Percentiles rank a stretch among this genome's conserved stretches.
Conservation (phyloP, 2,797 vertebrate genomes). For the Octomys mimax region DNA sequence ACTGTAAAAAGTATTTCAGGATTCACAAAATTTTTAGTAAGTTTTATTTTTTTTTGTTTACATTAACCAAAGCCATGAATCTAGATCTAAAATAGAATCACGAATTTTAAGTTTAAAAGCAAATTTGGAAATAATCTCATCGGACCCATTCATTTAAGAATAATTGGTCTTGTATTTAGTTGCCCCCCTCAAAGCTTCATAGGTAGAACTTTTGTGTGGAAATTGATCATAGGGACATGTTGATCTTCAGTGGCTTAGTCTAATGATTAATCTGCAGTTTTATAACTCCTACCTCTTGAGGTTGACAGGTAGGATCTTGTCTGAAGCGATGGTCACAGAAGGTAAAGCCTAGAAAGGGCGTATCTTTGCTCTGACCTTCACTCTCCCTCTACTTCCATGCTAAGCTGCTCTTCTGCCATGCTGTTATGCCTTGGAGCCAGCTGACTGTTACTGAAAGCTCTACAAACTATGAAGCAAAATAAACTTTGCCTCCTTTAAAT, state of each 20-base stretch:
- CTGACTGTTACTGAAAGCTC: background rate
- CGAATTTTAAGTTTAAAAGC: slow-evolving; percentile 26
- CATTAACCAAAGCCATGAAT: background rate
- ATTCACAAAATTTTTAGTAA: background rate
- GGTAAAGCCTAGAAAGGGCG: background rate
- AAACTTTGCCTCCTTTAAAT: background rate
- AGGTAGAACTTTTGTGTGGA: background rate
- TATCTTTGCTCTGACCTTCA: background rate
- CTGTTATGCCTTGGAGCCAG: background rate
- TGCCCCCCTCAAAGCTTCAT: too few relatives aligned
- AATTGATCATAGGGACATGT: background rate
- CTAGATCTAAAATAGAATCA: background rate
- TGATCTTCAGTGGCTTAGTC: background rate
- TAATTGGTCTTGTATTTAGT: background rate
- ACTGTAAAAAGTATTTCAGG: slow-evolving; percentile 21
- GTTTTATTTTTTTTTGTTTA: background rate
- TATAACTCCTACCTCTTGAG: too few relatives aligned
- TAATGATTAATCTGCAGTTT: too few relatives aligned
- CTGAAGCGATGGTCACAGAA: background rate
- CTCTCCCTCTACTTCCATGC: background rate
- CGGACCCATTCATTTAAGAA: background rate
- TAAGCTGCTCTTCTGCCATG: background rate
- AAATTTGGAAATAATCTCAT: slow-evolving; percentile 8
- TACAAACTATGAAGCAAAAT: background rate
- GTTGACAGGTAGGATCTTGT: background rate